Base-by-base conservation (phyloP, 2,797 vertebrate species). In the Bucorvus abyssinicus region DNA sequence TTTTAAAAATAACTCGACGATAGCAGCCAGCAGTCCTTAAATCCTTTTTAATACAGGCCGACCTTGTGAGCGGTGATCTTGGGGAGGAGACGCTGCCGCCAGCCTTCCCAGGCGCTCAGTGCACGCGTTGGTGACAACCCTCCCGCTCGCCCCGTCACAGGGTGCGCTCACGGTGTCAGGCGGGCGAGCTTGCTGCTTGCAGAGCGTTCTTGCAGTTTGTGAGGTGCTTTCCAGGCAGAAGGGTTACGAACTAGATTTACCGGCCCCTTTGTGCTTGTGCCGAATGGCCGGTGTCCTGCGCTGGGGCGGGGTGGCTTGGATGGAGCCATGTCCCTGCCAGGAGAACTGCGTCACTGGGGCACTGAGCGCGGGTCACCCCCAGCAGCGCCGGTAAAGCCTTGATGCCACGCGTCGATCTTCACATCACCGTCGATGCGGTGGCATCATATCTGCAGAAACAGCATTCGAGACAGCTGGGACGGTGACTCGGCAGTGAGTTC, bases 1-100 rank as follows among this genome's bases (percentile, higher is more conserved):
- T 75, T 74, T 94, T 87, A 94, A 95, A 94, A 95, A 90, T 86
- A 95, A 87, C 94, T 32, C 12, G 0, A 76, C 47, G 77, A 69
- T 89, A 92, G 87, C 94, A 94, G 84, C 94, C 53, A 73, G 47
- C 36, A 59, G 55, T 29, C 67, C 36, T 82, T 76, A 84, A 94
- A 91, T 89, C 94, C 53, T 30, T 56, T 88, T 73, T 82, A 55
- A 57, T 91, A 84, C 78, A 42, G 55, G 63, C 45, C 1, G 44
- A 69, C 91, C 86, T 83, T 56, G 84, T 20, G 45, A 60, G 60
- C 6, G 0, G 42, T 64, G 84, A n/a, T 83, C 42, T 40, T 9
- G 64, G 52, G 24, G 68, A 32, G 68, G 57, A 68, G 86, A 17
- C 5, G 22, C 36, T 71, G 92, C 87, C 0, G 5, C 63, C 38